Percentiles rank a stretch among this genome's conserved stretches.
phyloP scores from a whole-genome alignment of 2,888 invertebrate species.

The Pherbina coryleti region DNA sequence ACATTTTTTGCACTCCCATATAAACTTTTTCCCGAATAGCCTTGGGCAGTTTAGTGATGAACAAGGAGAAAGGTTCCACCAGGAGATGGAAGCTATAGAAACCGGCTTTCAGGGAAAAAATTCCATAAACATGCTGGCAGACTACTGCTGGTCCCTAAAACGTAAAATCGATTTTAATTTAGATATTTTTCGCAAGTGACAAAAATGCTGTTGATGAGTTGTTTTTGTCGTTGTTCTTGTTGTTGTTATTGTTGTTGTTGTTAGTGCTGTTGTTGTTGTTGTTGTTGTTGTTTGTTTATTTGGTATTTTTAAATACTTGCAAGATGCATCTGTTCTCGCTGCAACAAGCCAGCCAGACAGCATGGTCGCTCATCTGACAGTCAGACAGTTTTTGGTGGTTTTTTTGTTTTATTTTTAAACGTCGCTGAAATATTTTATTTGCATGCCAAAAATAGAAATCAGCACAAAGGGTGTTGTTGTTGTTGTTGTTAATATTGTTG shows the following conservation, averaged over 20 bases:
- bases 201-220: constrained; percentile 11
- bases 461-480: neutral
- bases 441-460: neutral
- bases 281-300: neutral
- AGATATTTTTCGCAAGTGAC: constrained; percentile 6
- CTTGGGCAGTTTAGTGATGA: no score
- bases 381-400: neutral
- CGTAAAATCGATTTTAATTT: no score
- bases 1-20: no score
- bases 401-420: neutral
- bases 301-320: neutral
- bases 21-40: no score
- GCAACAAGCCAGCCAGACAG: neutral
- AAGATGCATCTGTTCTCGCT: neutral
- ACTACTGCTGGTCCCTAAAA: no score
- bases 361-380: neutral
- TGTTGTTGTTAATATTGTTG: neutral
- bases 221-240: neutral
- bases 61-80: no score
- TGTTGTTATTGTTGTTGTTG: neutral
- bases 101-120: no score
- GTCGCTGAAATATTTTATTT: neutral
- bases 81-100: no score
- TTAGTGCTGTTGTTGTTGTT: neutral
- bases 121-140: no score